These are phyloP conservation scores for Drosophila guanche DNA, from an alignment of 1,140 invertebrate genomes.

Conservation along the genomic window DNA sequence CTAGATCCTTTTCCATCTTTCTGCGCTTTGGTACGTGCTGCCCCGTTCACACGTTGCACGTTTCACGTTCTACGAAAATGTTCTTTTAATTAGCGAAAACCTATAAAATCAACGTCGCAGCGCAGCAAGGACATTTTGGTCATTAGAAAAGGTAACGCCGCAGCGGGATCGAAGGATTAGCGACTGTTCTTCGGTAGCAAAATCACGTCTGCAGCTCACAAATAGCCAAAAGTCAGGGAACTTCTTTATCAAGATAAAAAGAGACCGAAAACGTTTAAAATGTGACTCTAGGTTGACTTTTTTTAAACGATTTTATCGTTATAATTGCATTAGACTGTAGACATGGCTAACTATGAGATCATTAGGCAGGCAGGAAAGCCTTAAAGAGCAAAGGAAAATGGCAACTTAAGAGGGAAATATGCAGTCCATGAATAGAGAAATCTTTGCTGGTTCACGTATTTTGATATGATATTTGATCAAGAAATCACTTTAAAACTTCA, in stretches of 20 bases:
- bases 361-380: background rate
- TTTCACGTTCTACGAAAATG: constrained; percentile 35
- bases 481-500: too few species aligned
- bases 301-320: constrained; percentile 25
- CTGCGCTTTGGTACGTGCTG: constrained; percentile 52
- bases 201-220: constrained; percentile 36
- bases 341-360: background rate
- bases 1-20: too few species aligned
- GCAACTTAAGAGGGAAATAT: too few species aligned
- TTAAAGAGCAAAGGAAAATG: too few species aligned
- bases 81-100: constrained; percentile 70
- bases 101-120: constrained; percentile 54
- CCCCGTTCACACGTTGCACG: constrained; percentile 65
- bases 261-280: background rate
- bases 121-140: constrained; percentile 27
- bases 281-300: constrained; percentile 6
- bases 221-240: constrained; percentile 40
- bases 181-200: constrained; percentile 29
- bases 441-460: too few species aligned
- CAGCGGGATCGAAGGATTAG: background rate
- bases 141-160: constrained; percentile 26
- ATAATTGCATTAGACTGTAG: constrained; percentile 20
- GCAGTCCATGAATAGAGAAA: too few species aligned
- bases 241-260: background rate
- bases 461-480: too few species aligned